Percentiles rank a stretch among this genome's conserved stretches.
Evolutionary conservation across 2,888 invertebrate species (phyloP).

Genomic region (Chymomyza fuscimana): DNA sequence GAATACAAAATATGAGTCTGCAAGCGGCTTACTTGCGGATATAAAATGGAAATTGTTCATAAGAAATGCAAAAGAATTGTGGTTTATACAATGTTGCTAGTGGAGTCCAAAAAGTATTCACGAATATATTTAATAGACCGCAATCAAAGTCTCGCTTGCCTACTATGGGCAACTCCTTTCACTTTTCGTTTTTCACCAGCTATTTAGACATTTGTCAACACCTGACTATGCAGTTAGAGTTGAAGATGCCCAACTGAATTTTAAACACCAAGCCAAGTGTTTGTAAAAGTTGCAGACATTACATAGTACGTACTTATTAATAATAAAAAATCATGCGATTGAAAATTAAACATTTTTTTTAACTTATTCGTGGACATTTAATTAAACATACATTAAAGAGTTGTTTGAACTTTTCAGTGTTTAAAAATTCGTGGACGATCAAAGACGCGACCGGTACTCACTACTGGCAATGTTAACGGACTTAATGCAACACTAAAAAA

Average conservation of each 20-base stretch:
- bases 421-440: not conserved
- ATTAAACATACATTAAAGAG: not conserved
- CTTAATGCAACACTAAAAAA: not conserved
- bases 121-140: not conserved
- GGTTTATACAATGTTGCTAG: not conserved
- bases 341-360: not conserved
- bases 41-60: not conserved
- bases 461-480: too few relatives aligned
- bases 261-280: not conserved
- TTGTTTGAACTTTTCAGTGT: not conserved
- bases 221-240: not conserved
- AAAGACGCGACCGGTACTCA: not conserved
- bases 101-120: too few relatives aligned
- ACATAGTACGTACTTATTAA: not conserved
- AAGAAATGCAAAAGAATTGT: not conserved
- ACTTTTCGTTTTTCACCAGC: not conserved
- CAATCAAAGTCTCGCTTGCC: not conserved
- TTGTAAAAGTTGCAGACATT: not conserved
- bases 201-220: slow-evolving; percentile 5
- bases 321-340: not conserved
- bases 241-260: slow-evolving; percentile 8
- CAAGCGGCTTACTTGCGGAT: not conserved
- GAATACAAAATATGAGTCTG: not conserved
- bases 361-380: not conserved
- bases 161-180: slow-evolving; percentile 2